phyloP scores from a whole-genome alignment of 2,113 vertebrate species.

The Chaetodon auriga region DNA sequence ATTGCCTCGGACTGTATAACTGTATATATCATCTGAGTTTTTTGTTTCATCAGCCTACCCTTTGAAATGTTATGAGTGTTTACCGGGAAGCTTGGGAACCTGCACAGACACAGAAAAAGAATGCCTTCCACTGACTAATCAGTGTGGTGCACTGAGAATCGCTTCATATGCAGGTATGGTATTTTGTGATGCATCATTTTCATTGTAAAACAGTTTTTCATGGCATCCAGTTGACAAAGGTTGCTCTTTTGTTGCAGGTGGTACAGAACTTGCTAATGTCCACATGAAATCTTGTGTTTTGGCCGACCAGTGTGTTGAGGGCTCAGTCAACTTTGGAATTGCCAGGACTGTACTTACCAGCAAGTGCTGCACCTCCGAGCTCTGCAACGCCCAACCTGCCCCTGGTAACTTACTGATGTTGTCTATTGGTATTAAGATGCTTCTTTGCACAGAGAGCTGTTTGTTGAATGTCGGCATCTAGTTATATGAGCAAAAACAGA shows the following conservation, averaged over 20 bases:
- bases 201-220: neutral
- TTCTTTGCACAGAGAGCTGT: neutral
- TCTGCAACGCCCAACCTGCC: conserved; percentile 49
- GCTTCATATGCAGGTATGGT: conserved; percentile 5
- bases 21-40: neutral
- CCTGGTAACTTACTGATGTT: conserved; percentile 36
- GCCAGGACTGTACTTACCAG: neutral
- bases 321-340: conserved; percentile 41
- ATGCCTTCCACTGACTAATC: conserved; percentile 10
- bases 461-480: neutral
- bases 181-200: neutral
- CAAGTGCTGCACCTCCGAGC: conserved; percentile 44
- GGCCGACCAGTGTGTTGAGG: conserved; percentile 19
- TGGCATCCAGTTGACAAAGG: neutral
- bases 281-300: neutral
- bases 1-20: no score
- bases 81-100: fast-evolving
- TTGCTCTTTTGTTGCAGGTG: conserved; percentile 35
- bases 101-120: neutral
- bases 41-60: conserved; percentile 35
- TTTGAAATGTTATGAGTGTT: conserved; percentile 36
- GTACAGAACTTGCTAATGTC: fast-evolving
- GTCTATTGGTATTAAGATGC: neutral
- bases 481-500: neutral
- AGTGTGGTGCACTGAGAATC: neutral